phyloP scores from a whole-genome alignment of 2,888 invertebrate species.

The Mechanitis messenoides region DNA sequence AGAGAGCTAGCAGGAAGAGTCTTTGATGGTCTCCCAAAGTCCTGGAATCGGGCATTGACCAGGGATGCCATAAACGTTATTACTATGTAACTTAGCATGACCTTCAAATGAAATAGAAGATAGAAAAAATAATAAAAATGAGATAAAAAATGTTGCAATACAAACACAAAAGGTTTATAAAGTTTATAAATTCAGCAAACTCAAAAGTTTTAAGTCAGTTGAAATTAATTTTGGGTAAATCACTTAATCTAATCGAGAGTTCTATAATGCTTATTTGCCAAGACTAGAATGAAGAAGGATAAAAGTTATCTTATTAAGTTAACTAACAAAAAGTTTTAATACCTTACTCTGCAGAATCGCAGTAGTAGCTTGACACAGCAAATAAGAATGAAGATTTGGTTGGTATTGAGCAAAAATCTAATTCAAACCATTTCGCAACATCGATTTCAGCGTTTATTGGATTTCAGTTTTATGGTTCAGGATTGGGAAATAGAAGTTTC shows the following conservation, averaged over 20 bases:
- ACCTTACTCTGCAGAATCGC: slow-evolving; percentile 20
- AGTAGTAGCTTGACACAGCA: slow-evolving; percentile 29
- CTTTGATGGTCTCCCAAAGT: slow-evolving; percentile 39
- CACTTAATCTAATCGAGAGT: slow-evolving; percentile 13
- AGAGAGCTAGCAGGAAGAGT: slow-evolving; percentile 55
- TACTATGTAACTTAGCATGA: slow-evolving; percentile 34
- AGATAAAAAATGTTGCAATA: not conserved
- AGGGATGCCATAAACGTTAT: slow-evolving; percentile 35
- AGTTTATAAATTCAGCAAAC: slow-evolving; percentile 10
- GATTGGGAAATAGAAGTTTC: slow-evolving; percentile 48
- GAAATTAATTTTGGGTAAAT: slow-evolving; percentile 16
- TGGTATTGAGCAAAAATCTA: slow-evolving; percentile 54
- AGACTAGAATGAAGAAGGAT: slow-evolving; percentile 13
- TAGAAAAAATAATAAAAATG: slow-evolving; percentile 15
- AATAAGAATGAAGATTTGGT: slow-evolving; percentile 42
- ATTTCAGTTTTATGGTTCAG: slow-evolving; percentile 52
- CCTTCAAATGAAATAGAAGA: slow-evolving; percentile 25
- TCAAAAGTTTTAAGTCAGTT: slow-evolving; percentile 5
- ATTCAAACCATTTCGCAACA: slow-evolving; percentile 58
- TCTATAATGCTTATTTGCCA: slow-evolving; percentile 13
- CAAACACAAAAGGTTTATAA: slow-evolving; percentile 1
- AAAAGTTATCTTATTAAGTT: slow-evolving; percentile 13
- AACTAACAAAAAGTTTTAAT: slow-evolving; percentile 20
- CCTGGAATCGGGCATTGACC: slow-evolving; percentile 35
- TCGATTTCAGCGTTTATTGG: slow-evolving; percentile 55